Evolutionary conservation across 2,797 vertebrate genomes (phyloP), one percentile per base, ranked within the genome.

Genomic region (Oryzias dopingdopingensis): DNA sequence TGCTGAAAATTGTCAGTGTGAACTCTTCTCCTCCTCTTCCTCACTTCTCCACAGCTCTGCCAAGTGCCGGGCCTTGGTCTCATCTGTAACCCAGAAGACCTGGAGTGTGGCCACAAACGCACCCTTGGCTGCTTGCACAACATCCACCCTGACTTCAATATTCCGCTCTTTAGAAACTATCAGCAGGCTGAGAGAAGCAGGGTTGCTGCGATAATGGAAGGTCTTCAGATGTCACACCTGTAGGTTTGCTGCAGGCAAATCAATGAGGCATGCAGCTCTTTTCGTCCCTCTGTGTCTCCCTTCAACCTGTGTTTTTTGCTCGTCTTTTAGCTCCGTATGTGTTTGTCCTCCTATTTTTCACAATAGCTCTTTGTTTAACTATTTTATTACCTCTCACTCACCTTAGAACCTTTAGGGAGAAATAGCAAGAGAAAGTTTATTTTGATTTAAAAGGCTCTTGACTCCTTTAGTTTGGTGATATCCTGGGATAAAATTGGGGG

Each of bases 111-210:
- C 17, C 7, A 5, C 54, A 69, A 60, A 56, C 37, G 20, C 55
- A 54, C 50, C 42, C 57, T 65, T 24, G 56, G 14, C 56, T 52
- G 49, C 59, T 37, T 42, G 44, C 45, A 41, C 54, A 65, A 51
- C 56, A 50, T 74, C 76, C 68, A 65, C 70, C 59, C 69, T 77
- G 77, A 77, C 75, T 76, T 69, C 70, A 67, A 79, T 73, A 78
- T 49, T 50, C 10, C 71, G 49, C 65, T 72, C 52, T 59, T 40
- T 43, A 70, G 74, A 63, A 80, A 49, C 64, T 67, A 72, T 77
- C 67, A 56, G 69, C 6, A 0, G 59, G 67, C 52, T 58, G 18
- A 54, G 51, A 51, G 62, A 72, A 73, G 52, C 16, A n/a, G 41
- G 60, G 78, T 42, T 57, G 58, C 51, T 23, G 49, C 16, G 53